phyloP scores from a whole-genome alignment of 2,797 vertebrate genomes.

The Chelmon rostratus region DNA sequence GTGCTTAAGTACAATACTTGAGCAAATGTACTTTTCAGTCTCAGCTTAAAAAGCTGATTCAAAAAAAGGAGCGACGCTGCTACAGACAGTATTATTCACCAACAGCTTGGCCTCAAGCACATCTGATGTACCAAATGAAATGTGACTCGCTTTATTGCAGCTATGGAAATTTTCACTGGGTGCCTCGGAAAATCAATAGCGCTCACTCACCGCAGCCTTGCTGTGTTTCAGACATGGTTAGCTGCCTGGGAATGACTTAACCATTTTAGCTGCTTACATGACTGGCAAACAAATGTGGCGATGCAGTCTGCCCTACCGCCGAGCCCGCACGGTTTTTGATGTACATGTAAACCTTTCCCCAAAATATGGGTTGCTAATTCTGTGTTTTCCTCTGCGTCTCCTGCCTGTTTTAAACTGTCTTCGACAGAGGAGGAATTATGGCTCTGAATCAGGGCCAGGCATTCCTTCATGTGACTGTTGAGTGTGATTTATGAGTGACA shows the following conservation, averaged over 20 bases:
- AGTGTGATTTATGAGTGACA: constrained; percentile 76
- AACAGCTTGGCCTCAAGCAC: neutral
- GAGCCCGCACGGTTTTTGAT: constrained; percentile 53
- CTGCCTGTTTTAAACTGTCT: constrained; percentile 63
- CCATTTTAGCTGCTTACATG: constrained; percentile 59
- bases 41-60: neutral
- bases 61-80: neutral
- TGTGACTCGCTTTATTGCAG: constrained; percentile 42
- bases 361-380: constrained; percentile 73
- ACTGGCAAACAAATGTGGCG: constrained; percentile 68
- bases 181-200: constrained; percentile 55
- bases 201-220: constrained; percentile 50
- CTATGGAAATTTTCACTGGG: constrained; percentile 45
- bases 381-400: constrained; percentile 60
- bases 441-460: constrained; percentile 70
- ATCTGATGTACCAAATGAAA: constrained; percentile 35
- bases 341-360: constrained; percentile 57
- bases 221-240: constrained; percentile 60
- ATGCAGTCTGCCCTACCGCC: constrained; percentile 42
- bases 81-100: constrained; percentile 13
- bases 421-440: constrained; percentile 57
- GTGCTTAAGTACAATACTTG: neutral
- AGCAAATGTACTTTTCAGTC: too few relatives aligned
- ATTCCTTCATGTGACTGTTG: constrained; percentile 71
- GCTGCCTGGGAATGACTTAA: constrained; percentile 56